Base-by-base conservation (phyloP, 2,113 vertebrate genomes). In the Rousettus leschenaultii region DNA sequence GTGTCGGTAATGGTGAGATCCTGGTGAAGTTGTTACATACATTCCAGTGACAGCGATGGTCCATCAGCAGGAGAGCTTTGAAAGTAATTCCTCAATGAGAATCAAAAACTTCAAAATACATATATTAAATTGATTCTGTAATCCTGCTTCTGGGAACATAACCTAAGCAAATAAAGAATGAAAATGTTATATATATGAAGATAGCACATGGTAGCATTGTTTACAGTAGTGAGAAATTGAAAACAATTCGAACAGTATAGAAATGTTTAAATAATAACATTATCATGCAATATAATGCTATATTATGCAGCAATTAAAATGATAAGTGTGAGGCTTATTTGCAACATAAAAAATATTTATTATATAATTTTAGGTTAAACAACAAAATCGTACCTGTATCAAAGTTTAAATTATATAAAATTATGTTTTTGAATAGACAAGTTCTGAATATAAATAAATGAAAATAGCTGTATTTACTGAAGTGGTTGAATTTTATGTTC, bases 291-390 rank as follows among this genome's bases (percentile, higher is more conserved):
- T 48, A 43, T 86, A 89, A 86, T 74, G 16, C 48, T 74, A 40
- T 51, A 70, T 87, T 87, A 78, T 75, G 18, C 16, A 57, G 38
- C 33, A 33, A 97, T 97, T 70, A 95, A 95, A 83, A 86, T 96
- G 94, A 96, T 63, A 95, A n/a, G 91, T 94, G 51, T 63, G 53
- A 79, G 57, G 28, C 28, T 94, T 94, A 94, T 95, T 97, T 89
- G 30, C 33, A 89, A 33, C 30, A 85, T 26, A 82, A 45, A 93
- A 95, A 73, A 74, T 93, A 97, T 94, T 95, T 96, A 91, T 91
- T 93, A 57, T 73, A 55, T 91, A 77, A 86, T 68, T 94, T 93
- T 89, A 91, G 30, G 33, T 93, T 95, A 89, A 93, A 85, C 57
- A 87, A 95, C 93, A 45, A 71, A 92, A 95, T 71, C 92, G 7